Percentiles rank a stretch among this genome's conserved stretches.
These are phyloP conservation scores for Platerodrilus igneus DNA, from an alignment of 2,888 invertebrate species.

Conservation along the genomic window DNA sequence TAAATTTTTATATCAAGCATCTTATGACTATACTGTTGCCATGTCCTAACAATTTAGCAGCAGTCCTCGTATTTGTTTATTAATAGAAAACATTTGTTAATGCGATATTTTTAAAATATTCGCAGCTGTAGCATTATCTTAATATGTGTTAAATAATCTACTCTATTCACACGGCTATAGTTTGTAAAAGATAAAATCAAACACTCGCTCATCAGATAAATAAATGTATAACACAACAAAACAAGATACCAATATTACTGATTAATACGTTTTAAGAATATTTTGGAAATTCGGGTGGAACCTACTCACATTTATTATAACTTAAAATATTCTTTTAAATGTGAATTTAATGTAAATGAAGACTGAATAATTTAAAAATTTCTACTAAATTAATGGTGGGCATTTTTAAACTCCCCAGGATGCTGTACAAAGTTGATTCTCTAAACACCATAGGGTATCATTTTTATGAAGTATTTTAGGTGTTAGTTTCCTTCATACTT, in stretches of 20 bases:
- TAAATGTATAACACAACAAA: constrained; percentile 4
- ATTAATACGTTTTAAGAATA: constrained; percentile 15
- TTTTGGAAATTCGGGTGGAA: constrained; percentile 19
- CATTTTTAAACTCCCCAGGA: constrained; percentile 29
- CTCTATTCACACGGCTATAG: too few species aligned
- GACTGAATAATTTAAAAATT: constrained; percentile 23
- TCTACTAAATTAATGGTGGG: constrained; percentile 28
- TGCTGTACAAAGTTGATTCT: constrained; percentile 24
- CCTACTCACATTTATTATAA: constrained; percentile 24
- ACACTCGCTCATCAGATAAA: too few species aligned
- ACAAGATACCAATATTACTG: constrained; percentile 9
- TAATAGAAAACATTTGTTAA: too few species aligned
- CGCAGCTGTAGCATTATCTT: too few species aligned
- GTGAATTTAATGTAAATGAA: constrained; percentile 30
- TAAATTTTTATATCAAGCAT: too few species aligned
- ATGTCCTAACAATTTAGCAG: too few species aligned
- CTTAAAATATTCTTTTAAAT: constrained; percentile 26
- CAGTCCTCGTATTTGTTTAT: too few species aligned
- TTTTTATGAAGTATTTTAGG: constrained; percentile 20
- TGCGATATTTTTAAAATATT: too few species aligned
- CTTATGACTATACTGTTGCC: too few species aligned
- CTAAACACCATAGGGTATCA: constrained; percentile 27
- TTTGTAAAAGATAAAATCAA: too few species aligned
- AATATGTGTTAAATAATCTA: too few species aligned
- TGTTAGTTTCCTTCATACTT: constrained; percentile 24